Evolutionary conservation across 1,140 invertebrate species (phyloP), one percentile per base, ranked within the genome.

Genomic region (Lepidurus apus): DNA sequence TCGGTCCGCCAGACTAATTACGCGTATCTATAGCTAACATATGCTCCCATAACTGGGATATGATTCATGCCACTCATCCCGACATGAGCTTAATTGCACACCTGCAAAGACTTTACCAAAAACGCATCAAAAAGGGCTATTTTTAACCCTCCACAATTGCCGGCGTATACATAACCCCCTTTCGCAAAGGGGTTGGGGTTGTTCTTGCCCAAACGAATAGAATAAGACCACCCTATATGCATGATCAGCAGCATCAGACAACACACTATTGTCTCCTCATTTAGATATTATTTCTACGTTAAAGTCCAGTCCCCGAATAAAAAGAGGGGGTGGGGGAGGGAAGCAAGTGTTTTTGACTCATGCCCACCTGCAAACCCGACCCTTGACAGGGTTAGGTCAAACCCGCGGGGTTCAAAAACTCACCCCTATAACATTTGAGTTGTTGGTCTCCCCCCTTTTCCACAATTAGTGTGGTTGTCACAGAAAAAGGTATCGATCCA

Each of bases 401-500:
- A 17, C 53, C 53, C 53, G 53, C 53, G 53, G 53, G 53, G 53
- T 65, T 65, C 53, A 65, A 65, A 65, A 65, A 5, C 21, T 21
- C 17, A 13, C 53, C 53, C 53, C 53, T 65, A 65, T 21, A 65
- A 21, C 53, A 65, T 65, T 65, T 65, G 2, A 65, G 9, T 65
- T 65, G 53, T 65, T 21, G 53, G 21, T 7, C 34, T 34, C 17
- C 8, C 53, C 53, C 53, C 53, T 13, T 65, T 65, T 65, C 53
- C 53, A 21, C 53, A 65, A 65, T 65, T 65, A 65, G 53, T 65
- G 53, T 65, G 53, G 53, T 65, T 65, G 53, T 65, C 53, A 65
- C 53, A 65, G 53, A 65, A 65, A 65, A 65, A 65, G 53, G 21
- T 65, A 65, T 65, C 53, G 53, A 65, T 65, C 53, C 53, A 65